Percentiles rank a stretch among this genome's conserved stretches.
Conservation (phyloP, 1,140 invertebrate species). For the Gerris buenoi region DNA sequence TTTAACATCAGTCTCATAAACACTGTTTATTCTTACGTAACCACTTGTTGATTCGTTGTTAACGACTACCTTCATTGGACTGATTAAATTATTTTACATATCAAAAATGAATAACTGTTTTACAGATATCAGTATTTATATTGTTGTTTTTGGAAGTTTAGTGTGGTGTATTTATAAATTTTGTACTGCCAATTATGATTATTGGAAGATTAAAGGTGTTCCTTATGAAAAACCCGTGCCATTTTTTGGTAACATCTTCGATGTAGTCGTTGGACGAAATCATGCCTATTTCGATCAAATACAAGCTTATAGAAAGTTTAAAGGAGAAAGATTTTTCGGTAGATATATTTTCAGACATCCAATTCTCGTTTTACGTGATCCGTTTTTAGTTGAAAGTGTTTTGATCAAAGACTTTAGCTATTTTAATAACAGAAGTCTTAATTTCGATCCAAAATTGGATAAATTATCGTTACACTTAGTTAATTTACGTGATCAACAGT, state of each 20-base stretch:
- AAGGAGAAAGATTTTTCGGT: conserved; percentile 17
- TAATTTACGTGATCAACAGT: conserved; percentile 24
- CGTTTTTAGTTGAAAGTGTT: conserved; percentile 32
- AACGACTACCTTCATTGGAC: no score
- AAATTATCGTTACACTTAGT: conserved; percentile 21
- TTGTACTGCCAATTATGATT: conserved; percentile 15
- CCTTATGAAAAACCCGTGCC: conserved; percentile 16
- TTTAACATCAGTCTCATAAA: no score
- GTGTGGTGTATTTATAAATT: neutral
- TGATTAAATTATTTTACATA: no score
- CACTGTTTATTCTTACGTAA: no score
- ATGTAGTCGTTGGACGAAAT: conserved; percentile 1
- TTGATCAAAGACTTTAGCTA: conserved; percentile 35
- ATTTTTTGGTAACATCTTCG: conserved; percentile 18
- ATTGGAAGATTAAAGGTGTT: conserved; percentile 27
- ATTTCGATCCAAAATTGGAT: conserved; percentile 19
- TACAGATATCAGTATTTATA: no score
- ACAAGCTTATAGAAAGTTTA: conserved; percentile 14
- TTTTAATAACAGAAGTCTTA: conserved; percentile 30
- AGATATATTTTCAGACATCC: conserved; percentile 21
- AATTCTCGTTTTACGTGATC: conserved; percentile 30
- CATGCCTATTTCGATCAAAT: conserved; percentile 3
- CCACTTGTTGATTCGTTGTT: no score
- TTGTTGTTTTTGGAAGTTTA: no score
- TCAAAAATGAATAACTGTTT: no score